Evolutionary conservation across 2,113 vertebrate genomes (phyloP), one percentile per base, ranked within the genome.

Genomic region (Sturnira hondurensis): DNA sequence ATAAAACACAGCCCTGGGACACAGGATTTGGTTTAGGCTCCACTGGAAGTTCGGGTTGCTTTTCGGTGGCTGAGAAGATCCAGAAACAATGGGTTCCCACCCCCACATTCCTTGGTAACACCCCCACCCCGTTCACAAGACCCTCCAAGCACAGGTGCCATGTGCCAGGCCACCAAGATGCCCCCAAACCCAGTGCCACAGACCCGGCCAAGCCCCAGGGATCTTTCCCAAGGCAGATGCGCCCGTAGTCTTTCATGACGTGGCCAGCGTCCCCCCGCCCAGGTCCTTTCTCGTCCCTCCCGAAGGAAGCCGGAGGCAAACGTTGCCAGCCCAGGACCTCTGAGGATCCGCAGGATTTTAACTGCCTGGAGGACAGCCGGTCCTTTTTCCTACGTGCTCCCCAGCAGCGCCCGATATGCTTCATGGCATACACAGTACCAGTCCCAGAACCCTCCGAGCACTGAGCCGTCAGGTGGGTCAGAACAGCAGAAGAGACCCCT

Each of bases 261-360:
- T 0, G 0, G 17, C 20, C 52, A 1, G 15, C 0, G 3, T 36
- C 47, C 43, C 43, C n/a, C n/a, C n/a, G n/a, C n/a, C n/a, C n/a
- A n/a, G n/a, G n/a, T n/a, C n/a, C n/a, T n/a, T n/a, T n/a, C n/a
- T n/a, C 0, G 3, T 36, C 47, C 43, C 43, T 26, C 45, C 28
- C 28, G 10, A 14, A 52, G 13, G 36, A 56, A 7, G 20, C 8
- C 63, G 38, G 3, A 56, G 22, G 38, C 67, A 31, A 43, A 6
- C 0, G 24, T 22, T 43, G 4, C 43, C 13, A 15, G 33, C 19
- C 36, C 50, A 22, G 2, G 38, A 41, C 50, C 54, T 36, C 58
- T 10, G 14, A 13, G 74, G 47, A 12, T 3, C 0, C 4, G 17
- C 45, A 1, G 2, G 24, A 2, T 36, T 36, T 0, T 36, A 2